Conservation (phyloP, 2,888 invertebrate genomes). For the Erebia ligea region DNA sequence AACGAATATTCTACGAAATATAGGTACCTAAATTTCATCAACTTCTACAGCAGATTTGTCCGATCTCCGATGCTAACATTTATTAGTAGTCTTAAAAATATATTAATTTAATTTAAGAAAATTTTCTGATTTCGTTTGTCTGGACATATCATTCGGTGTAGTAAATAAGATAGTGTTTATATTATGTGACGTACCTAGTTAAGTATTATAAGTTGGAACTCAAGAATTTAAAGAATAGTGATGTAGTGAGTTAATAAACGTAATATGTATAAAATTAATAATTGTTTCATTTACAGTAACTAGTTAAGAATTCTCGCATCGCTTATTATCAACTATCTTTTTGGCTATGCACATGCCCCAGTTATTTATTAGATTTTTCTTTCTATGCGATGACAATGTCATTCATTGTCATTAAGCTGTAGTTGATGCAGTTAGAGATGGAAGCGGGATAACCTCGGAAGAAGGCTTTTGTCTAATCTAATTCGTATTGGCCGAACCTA, state of each 20-base stretch:
- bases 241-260: constrained; percentile 78
- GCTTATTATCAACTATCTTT: too few species aligned
- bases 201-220: constrained; percentile 79
- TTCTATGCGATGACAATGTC: too few species aligned
- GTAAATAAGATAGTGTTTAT: constrained; percentile 77
- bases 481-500: too few species aligned
- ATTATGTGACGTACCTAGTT: constrained; percentile 77
- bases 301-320: too few species aligned
- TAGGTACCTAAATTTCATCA: constrained; percentile 67
- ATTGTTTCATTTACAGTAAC: constrained; percentile 47
- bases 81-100: constrained; percentile 61
- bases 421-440: too few species aligned
- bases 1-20: constrained; percentile 68
- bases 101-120: constrained; percentile 71
- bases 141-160: constrained; percentile 75
- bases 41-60: constrained; percentile 63
- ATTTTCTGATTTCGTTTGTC: constrained; percentile 62
- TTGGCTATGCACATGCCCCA: too few species aligned
- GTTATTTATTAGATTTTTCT: too few species aligned
- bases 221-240: constrained; percentile 79
- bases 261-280: constrained; percentile 58
- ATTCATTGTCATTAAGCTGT: too few species aligned
- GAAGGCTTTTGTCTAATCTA: too few species aligned
- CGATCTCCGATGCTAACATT: constrained; percentile 76
- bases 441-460: too few species aligned